Conservation (phyloP, 2,888 invertebrate species). For the Cerastoderma edule region DNA sequence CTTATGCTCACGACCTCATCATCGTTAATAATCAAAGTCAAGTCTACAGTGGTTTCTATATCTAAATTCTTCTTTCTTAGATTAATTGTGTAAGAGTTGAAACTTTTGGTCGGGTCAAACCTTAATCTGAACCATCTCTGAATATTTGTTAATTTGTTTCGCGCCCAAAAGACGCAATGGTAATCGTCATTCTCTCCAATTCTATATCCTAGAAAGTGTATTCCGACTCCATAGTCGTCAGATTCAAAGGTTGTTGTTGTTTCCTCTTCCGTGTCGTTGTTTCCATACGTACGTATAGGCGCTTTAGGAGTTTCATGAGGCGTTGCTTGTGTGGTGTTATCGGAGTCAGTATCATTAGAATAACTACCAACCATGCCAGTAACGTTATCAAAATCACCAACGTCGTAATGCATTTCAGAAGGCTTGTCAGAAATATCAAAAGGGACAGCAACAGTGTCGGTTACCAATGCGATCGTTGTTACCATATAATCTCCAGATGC, state of each 20-base stretch:
- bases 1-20: constrained; percentile 38
- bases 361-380: constrained; percentile 33
- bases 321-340: constrained; percentile 15
- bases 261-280: constrained; percentile 19
- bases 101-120: constrained; percentile 28
- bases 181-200: constrained; percentile 31
- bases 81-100: constrained; percentile 35
- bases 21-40: constrained; percentile 36
- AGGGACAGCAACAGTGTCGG: constrained; percentile 37
- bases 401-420: constrained; percentile 36
- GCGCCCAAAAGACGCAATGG: constrained; percentile 51
- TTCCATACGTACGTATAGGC: constrained; percentile 6
- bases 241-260: constrained; percentile 30
- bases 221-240: constrained; percentile 48
- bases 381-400: constrained; percentile 40
- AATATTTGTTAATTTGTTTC: constrained; percentile 34
- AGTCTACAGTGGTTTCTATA: constrained; percentile 33
- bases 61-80: constrained; percentile 29
- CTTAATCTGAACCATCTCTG: constrained; percentile 46
- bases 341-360: constrained; percentile 24
- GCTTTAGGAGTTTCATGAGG: background rate
- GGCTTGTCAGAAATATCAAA: constrained; percentile 44
- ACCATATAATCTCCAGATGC: constrained; percentile 40
- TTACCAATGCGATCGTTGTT: constrained; percentile 41
- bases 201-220: constrained; percentile 55